These are phyloP conservation scores for Cheilosia urbana DNA, from an alignment of 2,888 invertebrate species.

Conservation along the genomic window DNA sequence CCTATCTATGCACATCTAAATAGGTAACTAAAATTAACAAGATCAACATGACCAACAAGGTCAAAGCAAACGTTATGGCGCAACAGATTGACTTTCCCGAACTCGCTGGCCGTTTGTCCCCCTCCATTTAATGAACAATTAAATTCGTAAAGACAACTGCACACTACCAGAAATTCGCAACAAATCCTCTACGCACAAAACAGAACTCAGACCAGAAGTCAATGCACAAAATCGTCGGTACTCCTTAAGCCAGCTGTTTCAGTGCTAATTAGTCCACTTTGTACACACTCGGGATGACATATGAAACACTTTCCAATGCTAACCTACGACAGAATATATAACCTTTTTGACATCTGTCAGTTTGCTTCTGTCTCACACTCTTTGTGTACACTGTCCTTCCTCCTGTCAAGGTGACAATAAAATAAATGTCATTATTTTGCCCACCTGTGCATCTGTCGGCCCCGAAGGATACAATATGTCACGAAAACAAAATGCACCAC, in stretches of 20 bases:
- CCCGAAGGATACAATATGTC: slow-evolving; percentile 31
- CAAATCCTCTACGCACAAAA: no score
- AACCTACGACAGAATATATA: slow-evolving; percentile 12
- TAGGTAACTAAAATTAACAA: neutral
- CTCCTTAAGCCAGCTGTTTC: no score
- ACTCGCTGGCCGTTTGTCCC: neutral
- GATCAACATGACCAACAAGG: neutral
- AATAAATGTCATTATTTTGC: slow-evolving; percentile 23
- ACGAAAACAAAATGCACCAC: slow-evolving; percentile 23
- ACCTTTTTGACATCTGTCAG: slow-evolving; percentile 52
- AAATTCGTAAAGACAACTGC: no score
- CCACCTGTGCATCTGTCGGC: neutral
- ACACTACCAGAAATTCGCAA: no score
- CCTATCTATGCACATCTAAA: neutral
- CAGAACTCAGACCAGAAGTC: neutral
- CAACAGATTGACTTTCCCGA: neutral
- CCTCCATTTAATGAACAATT: neutral
- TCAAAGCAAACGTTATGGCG: neutral
- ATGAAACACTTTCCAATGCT: neutral
- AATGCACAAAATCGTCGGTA: neutral
- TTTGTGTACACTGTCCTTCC: slow-evolving; percentile 30
- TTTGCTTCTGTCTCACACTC: neutral
- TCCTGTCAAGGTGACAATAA: slow-evolving; percentile 53
- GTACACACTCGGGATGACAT: neutral
- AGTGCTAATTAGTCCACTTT: no score